phyloP scores from a whole-genome alignment of 92 coral and sea anemone species.

The Nematostella vectensis region DNA sequence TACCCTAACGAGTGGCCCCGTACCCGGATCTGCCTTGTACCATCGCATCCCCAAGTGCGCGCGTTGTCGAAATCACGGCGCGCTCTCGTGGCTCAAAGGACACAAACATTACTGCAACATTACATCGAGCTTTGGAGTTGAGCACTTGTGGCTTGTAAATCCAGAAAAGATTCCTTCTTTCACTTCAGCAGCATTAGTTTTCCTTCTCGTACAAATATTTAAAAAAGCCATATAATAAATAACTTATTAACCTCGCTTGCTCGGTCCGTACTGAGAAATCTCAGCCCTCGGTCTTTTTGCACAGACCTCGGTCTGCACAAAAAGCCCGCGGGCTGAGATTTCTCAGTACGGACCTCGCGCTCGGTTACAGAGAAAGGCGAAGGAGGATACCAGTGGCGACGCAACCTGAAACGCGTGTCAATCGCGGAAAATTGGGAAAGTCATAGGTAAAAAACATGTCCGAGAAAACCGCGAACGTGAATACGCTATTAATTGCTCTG shows the following conservation, averaged over 20 bases:
- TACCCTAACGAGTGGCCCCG: constrained; percentile 75
- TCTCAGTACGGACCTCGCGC: no score
- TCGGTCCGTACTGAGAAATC: no score
- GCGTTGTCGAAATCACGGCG: constrained; percentile 96
- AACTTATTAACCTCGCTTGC: no score
- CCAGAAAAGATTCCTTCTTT: constrained; percentile 86
- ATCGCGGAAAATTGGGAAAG: no score
- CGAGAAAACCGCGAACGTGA: no score
- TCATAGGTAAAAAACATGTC: no score
- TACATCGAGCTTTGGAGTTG: constrained; percentile 85
- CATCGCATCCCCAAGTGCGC: constrained; percentile 98
- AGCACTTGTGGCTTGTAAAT: constrained; percentile 85
- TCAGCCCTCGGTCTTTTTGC: no score
- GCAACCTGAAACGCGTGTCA: no score
- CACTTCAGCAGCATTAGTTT: constrained; percentile 97
- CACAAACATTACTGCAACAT: constrained; percentile 94
- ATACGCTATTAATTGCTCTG: no score
- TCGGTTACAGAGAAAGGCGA: neutral
- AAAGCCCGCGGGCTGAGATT: no score
- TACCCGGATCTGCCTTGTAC: constrained; percentile 89
- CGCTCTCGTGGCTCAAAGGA: constrained; percentile 91
- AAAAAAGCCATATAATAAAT: constrained; percentile 75
- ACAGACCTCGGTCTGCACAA: no score
- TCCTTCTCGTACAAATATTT: constrained; percentile 83
- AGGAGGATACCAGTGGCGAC: neutral